Evolutionary conservation across 2,797 vertebrate species (phyloP).

Genomic region (Schizopygopsis pylzovi): DNA sequence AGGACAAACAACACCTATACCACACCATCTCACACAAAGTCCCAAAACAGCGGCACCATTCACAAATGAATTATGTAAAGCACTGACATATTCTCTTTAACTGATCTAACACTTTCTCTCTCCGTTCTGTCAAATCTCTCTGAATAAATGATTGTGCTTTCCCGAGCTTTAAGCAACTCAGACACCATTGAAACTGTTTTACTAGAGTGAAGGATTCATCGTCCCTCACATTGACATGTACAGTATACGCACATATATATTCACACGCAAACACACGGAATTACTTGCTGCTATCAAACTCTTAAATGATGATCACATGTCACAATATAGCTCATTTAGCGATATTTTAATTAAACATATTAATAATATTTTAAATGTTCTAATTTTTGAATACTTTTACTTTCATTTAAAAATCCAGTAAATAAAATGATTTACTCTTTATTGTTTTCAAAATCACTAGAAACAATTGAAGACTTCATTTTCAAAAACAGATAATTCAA

Average conservation of each 20-base stretch:
- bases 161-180: constrained; percentile 5
- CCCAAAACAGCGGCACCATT: neutral
- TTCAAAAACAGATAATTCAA: too few relatives aligned
- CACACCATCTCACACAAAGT: constrained; percentile 28
- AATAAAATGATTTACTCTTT: neutral
- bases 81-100: constrained; percentile 8
- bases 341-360: neutral
- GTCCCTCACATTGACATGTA: neutral
- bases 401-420: neutral
- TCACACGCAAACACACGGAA: neutral
- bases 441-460: neutral
- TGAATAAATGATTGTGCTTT: constrained; percentile 23
- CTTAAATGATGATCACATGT: neutral
- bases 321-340: neutral
- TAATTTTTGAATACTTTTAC: neutral
- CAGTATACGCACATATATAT: neutral
- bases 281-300: neutral
- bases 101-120: constrained; percentile 1
- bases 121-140: neutral
- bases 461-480: neutral
- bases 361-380: neutral
- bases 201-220: neutral
- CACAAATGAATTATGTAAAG: constrained; percentile 37
- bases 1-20: constrained; percentile 45
- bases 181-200: constrained; percentile 23